phyloP scores from a whole-genome alignment of 2,113 vertebrate species.

The Syrrhaptes paradoxus region DNA sequence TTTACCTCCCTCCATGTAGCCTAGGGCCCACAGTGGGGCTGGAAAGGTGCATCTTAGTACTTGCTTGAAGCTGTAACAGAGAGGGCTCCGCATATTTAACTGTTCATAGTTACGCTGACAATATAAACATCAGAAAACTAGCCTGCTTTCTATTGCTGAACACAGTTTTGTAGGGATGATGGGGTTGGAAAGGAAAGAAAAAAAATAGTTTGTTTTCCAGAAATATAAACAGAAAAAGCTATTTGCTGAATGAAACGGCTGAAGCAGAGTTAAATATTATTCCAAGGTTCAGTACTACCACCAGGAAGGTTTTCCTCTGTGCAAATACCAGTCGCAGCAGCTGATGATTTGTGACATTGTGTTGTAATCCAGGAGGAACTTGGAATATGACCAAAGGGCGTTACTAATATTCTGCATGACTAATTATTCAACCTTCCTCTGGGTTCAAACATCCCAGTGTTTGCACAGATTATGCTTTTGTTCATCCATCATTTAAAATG shows the following conservation, averaged over 20 bases:
- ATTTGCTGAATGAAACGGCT: neutral
- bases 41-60: neutral
- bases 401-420: conserved; percentile 59
- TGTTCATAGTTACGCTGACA: neutral
- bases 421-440: conserved; percentile 57
- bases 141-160: neutral
- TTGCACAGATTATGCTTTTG: conserved; percentile 60
- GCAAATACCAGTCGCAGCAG: conserved; percentile 1
- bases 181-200: neutral
- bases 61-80: neutral
- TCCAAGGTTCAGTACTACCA: neutral
- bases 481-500: conserved; percentile 65
- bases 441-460: conserved; percentile 55
- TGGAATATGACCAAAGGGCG: conserved; percentile 49
- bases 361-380: conserved; percentile 28
- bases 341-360: conserved; percentile 47
- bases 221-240: neutral
- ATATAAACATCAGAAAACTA: neutral
- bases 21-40: neutral
- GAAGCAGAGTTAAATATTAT: neutral
- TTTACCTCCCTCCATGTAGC: neutral
- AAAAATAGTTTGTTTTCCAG: neutral
- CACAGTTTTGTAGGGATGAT: neutral
- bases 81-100: neutral
- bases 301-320: neutral